Conservation (phyloP, 2,888 invertebrate genomes). For the Platerodrilus igneus region DNA sequence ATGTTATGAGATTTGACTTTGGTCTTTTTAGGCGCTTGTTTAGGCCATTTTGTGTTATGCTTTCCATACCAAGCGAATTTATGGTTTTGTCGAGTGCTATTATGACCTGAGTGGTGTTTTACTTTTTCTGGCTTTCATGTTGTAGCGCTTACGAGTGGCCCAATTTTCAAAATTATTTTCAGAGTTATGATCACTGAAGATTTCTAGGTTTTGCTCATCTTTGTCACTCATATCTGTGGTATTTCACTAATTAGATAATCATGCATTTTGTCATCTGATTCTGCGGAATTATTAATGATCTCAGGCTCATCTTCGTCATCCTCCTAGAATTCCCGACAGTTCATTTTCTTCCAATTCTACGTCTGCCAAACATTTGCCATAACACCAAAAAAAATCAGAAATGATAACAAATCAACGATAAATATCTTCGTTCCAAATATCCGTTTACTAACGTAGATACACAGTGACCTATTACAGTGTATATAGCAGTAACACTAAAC, state of each 20-base stretch:
- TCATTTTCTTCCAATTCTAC: conserved; percentile 1
- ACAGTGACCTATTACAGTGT: too few species aligned
- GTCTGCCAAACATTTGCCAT: conserved; percentile 1
- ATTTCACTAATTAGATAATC: background rate
- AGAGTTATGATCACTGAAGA: background rate
- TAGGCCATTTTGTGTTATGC: background rate
- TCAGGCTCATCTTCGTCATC: too few species aligned
- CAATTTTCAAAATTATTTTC: too few species aligned
- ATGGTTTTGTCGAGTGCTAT: too few species aligned
- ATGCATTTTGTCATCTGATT: conserved; percentile 1
- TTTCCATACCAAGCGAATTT: conserved; percentile 1
- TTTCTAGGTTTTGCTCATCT: background rate
- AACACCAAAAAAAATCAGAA: too few species aligned
- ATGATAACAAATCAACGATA: too few species aligned
- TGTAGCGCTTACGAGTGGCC: too few species aligned
- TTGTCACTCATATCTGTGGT: conserved; percentile 3
- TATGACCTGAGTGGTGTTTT: too few species aligned
- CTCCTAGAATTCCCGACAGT: conserved; percentile 4
- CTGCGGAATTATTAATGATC: conserved; percentile 1
- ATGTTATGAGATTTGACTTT: conserved; percentile 4
- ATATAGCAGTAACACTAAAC: too few species aligned
- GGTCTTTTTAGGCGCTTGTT: background rate
- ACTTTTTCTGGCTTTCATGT: too few species aligned
- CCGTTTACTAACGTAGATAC: too few species aligned
- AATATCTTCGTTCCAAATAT: too few species aligned